Evolutionary conservation across 2,888 invertebrate genomes (phyloP), one percentile per base, ranked within the genome.

Genomic region (Apocheima hispidaria): DNA sequence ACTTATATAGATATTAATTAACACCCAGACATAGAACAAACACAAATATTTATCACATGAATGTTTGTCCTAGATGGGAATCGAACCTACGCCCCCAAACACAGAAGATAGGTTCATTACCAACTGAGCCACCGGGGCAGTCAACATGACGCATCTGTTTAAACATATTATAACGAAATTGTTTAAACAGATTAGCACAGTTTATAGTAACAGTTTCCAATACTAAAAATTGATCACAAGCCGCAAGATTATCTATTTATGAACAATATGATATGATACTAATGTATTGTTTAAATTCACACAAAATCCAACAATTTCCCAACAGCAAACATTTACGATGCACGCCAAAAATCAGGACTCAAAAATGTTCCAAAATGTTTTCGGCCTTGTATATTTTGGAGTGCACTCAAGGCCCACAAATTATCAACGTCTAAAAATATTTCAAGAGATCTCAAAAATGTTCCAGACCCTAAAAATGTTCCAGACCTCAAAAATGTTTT

Each of bases 141-240:
- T n/a, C n/a, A n/a, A n/a, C n/a, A n/a, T n/a, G n/a, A n/a, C n/a
- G n/a, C n/a, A n/a, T n/a, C n/a, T n/a, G n/a, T n/a, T n/a, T n/a
- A n/a, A n/a, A n/a, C n/a, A n/a, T n/a, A n/a, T n/a, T n/a, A 20
- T 18, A 40, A 40, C 38, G 14, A 2, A 38, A 16, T 38, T 16
- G 14, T 14, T 14, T 14, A 38, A 1, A 38, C n/a, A n/a, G n/a
- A 20, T 4, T 18, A 41, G 6, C 2, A 41, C 3, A 41, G 20
- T 38, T 36, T 20, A 38, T 44, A 16, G 0, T 14, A 18, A 14
- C 33, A 46, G 20, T 30, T 33, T n/a, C 12, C 12, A 30, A 46
- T 46, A 46, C 30, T 30, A 46, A 30, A 2, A 10, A 28, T n/a
- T 23, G 41, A 41, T 41, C 41, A 41, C 41, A 7, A 6, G n/a